Base-by-base conservation (phyloP, 1,140 invertebrate species). In the Lepidurus apus region DNA sequence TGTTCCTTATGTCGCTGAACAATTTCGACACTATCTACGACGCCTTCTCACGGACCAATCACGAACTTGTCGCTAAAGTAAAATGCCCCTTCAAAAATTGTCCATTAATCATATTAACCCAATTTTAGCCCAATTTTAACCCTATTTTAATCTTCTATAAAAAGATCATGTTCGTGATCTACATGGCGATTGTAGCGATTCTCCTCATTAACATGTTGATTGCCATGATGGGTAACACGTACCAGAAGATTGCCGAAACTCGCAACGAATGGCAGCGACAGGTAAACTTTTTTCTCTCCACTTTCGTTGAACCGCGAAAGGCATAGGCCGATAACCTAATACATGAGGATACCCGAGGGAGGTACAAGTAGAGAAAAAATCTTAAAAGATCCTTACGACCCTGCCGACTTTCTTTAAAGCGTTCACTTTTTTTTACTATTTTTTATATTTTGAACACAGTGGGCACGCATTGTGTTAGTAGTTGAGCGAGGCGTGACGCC, bases 151-250 rank as follows among this genome's bases (percentile, higher is more conserved):
- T 34, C 34, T 34, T 34, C 1, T 4, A 34, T 34, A 34, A 34
- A 34, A 34, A 96, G 94, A 87, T 95, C 42, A 86, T 97, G 26
- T 98, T 98, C 86, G 92, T 98, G 17, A 87, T 98, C 1, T 99
- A 96, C 86, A 98, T 98, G 95, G 93, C 92, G 76, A 93, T 98
- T 82, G 97, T 98, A 26, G 94, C 95, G 0, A 93, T 99, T 81
- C 86, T 99, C 10, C 87, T 99, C 78, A 93, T 99, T 17, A 99
- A 99, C 88, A 96, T 99, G 95, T 88, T 99, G 83, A 99, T 99
- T 83, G 97, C 97, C 82, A 99, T 99, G 97, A 98, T 99, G 97
- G 97, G 97, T 1, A 98, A 98, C 84, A 99, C 97, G 26, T 99
- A 99, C 85, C 95, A 98, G 85, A 95, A 95, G 85, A 98, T 99